Base-by-base conservation (phyloP, 2,888 invertebrate genomes). In the Polymixis flavicincta region DNA sequence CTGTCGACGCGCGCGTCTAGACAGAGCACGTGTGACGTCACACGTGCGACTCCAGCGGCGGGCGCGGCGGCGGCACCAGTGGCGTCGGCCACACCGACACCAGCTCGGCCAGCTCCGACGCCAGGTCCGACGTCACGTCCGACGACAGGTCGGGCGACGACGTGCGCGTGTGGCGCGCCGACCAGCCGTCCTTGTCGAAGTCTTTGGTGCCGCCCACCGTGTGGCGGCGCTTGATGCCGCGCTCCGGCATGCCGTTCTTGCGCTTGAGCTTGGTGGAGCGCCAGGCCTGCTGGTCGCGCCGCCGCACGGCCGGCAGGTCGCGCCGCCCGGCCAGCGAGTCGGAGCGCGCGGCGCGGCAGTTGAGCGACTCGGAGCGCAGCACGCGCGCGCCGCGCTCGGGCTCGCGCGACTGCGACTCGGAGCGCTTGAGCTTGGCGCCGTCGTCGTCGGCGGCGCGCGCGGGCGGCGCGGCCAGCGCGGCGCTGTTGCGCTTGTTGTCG, bases 181-280 rank as follows among this genome's bases (percentile, higher is more conserved):
- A 93, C 97, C 97, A 95, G 91, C 96, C 97, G 96, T 96, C 97
- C 96, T 96, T 96, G 93, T 96, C 96, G 93, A 96, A 98, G 94
- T 99, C 99, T 94, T 98, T 98, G n/a, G 98, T 98, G 72, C 99
- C 99, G 81, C 99, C 99, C 14, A 99, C 99, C 0, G 99, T 99
- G 95, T 99, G 99, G 48, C 99, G 97, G 61, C 99, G 97, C 94
- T 98, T 98, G 90, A 98, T 98, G 82, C 98, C 98, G 85, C 98
- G 96, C 93, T 98, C 98, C n/a, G 97, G 98, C 97, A 97, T 97
- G 79, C 98, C 98, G 93, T 98, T 98, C 94, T 98, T 98, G 85
- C 98, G 95, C 93, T 98, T 98, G 76, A 98, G 94, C 92, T 98
- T 98, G 71, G 97, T 97, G 86, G 96, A 95, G 87, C 97, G 97